Base-by-base conservation (phyloP, 1,140 invertebrate genomes). In the Portunus trituberculatus region DNA sequence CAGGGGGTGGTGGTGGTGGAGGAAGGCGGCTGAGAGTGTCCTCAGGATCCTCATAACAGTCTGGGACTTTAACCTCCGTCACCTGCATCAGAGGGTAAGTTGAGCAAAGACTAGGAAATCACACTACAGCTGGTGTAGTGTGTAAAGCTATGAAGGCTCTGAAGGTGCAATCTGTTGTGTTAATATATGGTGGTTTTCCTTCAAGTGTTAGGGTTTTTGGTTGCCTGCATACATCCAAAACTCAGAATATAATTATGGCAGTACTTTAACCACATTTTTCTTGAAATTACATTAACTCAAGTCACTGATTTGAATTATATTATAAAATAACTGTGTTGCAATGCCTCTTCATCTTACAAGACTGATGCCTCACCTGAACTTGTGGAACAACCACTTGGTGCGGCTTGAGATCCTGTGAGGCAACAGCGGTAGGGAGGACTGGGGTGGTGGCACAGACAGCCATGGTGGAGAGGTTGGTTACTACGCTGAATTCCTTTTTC, bases 31-130 rank as follows among this genome's bases (percentile, higher is more conserved):
- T 83, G 20, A 96, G 89, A 29, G 86, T 31, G 25, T 96, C 95
- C 67, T 96, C 95, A n/a, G 95, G 95, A 29, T 96, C 95, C 83
- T 96, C 93, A 52, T 96, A 96, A 86, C 94, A 95, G 46, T 96
- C 95, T 28, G 93, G 89, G 31, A 96, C 95, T 59, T 96, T 95
- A n/a, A 96, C 95, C 90, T 96, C 94, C 82, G 95, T 96, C n/a
- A 96, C 76, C 95, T 96, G 87, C 16, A 83, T 32, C 16, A 59
- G 52, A 59, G 52, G 52, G 16, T 59, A 59, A 12, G 0, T 52
- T 7, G 20, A 89, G 8, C 14, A n/a, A 28, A 20, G 10, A 31
- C 8, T 90, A 94, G 28, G 46, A 45, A 39, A 39, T 39, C 39
- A 39, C 39, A 39, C 39, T 39, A 6, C 39, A 39, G 39, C 39